These are phyloP conservation scores for Drosophila siamana DNA, from an alignment of 2,888 invertebrate species.

Conservation along the genomic window DNA sequence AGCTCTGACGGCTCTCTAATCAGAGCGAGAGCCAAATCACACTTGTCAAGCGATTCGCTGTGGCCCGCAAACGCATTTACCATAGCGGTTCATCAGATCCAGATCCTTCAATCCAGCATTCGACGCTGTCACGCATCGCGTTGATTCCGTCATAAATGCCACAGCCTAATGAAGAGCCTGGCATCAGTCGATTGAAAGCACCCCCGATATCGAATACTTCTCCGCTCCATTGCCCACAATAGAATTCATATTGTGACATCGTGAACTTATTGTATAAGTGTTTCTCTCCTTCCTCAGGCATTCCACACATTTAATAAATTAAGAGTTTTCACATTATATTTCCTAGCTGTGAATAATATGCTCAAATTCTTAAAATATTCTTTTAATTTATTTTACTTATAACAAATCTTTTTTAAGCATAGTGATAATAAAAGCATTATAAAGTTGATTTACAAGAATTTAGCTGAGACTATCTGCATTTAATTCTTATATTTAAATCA, in stretches of 20 bases:
- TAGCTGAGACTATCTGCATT: too few species aligned
- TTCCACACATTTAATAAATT: background rate
- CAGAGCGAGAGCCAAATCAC: slow-evolving; percentile 29
- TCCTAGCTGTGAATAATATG: too few species aligned
- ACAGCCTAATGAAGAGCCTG: slow-evolving; percentile 12
- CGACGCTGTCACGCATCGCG: slow-evolving; percentile 24
- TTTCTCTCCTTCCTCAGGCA: too few species aligned
- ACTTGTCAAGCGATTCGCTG: slow-evolving; percentile 69
- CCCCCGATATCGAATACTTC: background rate
- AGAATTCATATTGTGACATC: background rate
- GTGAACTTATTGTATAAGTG: background rate
- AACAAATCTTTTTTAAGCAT: too few species aligned
- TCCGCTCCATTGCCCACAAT: background rate
- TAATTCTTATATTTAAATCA: too few species aligned
- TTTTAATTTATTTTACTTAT: too few species aligned
- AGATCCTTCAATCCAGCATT: slow-evolving; percentile 1
- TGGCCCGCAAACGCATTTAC: slow-evolving; percentile 24
- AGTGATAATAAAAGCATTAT: too few species aligned
- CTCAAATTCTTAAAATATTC: too few species aligned
- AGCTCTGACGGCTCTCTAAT: slow-evolving; percentile 40
- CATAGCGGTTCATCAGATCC: slow-evolving; percentile 55
- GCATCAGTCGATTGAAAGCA: slow-evolving; percentile 7
- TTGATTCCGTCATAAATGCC: slow-evolving; percentile 5
- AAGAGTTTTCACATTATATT: background rate
- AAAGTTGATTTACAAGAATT: too few species aligned